Evolutionary conservation across 2,797 vertebrate genomes (phyloP).

Genomic region (Poecilia picta): DNA sequence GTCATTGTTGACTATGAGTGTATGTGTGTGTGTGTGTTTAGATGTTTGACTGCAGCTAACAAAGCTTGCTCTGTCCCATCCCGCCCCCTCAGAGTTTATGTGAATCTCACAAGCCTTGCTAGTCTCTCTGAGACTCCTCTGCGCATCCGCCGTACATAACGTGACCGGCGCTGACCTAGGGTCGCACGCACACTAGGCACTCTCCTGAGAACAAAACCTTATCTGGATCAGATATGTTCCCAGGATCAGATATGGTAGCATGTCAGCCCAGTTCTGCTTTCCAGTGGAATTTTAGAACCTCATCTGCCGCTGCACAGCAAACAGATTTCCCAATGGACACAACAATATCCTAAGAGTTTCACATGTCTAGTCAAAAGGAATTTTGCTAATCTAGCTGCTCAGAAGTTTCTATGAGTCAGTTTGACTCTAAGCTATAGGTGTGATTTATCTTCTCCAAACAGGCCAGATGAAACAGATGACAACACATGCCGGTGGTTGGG

Average conservation of each 20-base stretch:
- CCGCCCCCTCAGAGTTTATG: slow-evolving; percentile 39
- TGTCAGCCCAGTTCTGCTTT: slow-evolving; percentile 15
- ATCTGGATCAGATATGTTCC: slow-evolving; percentile 28
- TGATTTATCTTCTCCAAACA: neutral
- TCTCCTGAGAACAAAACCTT: slow-evolving; percentile 13
- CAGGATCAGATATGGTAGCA: slow-evolving; percentile 26
- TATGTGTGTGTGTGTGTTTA: slow-evolving; percentile 12
- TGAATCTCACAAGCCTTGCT: slow-evolving; percentile 52
- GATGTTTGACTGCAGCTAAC: slow-evolving; percentile 42
- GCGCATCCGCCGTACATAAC: neutral
- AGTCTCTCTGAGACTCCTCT: slow-evolving; percentile 21
- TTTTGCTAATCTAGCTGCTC: neutral
- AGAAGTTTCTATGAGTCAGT: neutral
- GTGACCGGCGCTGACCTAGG: neutral
- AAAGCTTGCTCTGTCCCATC: slow-evolving; percentile 63
- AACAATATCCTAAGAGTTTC: neutral
- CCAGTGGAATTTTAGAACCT: neutral
- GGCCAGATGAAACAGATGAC: neutral
- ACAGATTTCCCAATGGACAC: neutral
- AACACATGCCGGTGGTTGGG: slow-evolving; percentile 23
- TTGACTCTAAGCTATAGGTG: neutral
- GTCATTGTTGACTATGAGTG: slow-evolving; percentile 29
- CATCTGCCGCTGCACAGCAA: neutral
- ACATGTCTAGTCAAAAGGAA: slow-evolving; percentile 5
- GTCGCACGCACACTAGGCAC: neutral